Base-by-base conservation (phyloP, 2,888 invertebrate genomes). In the Phengaris alcon region DNA sequence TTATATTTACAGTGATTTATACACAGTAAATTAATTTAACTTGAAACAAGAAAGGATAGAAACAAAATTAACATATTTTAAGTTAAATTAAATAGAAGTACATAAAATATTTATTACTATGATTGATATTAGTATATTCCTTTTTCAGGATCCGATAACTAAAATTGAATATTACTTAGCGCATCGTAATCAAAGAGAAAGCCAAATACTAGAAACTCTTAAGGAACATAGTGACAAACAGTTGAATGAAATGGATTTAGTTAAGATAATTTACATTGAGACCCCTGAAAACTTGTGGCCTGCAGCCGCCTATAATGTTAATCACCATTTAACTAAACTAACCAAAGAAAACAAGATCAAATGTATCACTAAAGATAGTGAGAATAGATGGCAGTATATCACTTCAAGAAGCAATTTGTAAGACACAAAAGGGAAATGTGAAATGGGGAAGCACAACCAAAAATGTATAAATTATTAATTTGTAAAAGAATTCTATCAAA, bases 261-360 rank as follows among this genome's bases (percentile, higher is more conserved):
- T 98, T 0, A 95, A 95, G 82, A 89, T 94, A 35, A 96, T 99
- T 69, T 99, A 99, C 84, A 94, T 93, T 81, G 98, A 96, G 48
- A 96, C 96, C 0, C 96, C 97, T 0, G 94, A 96, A 82, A 91
- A 95, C 76, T 87, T 99, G 15, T 95, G 96, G 94, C 88, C 94
- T 0, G 97, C 97, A 0, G 99, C 99, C 0, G 96, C 96, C 6
- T 94, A 94, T 73, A 99, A 98, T 89, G 98, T 99, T 0, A 94
- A 93, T 64, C 97, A 98, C 83, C 99, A 99, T 89, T 94, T 99
- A 73, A 91, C 92, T 3, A 99, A 99, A 89, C 89, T 99, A 64
- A 87, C 95, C 8, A 98, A 97, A 89, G 99, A 99, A 81, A 94
- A 95, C 0, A 95, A 94, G 88, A 94, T 97, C 0, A 91, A 89